Conservation (phyloP, 2,888 invertebrate genomes). For the Lithophane socia region DNA sequence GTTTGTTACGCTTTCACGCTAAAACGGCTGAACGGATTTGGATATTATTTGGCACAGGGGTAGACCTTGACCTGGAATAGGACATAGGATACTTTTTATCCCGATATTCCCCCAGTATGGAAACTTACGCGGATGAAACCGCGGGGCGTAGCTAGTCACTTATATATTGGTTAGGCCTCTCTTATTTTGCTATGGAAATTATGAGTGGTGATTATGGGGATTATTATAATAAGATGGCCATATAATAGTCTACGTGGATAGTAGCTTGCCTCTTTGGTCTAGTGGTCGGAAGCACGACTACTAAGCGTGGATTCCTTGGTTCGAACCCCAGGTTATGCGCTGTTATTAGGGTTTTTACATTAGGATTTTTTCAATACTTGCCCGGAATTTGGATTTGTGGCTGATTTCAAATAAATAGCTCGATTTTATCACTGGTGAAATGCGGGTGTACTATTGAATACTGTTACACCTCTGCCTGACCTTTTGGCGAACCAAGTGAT, state of each 20-base stretch:
- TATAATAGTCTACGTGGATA: not conserved
- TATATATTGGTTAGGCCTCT: not conserved
- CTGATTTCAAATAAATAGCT: not conserved
- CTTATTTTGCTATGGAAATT: not conserved
- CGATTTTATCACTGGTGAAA: not conserved
- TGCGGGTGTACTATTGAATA: not conserved
- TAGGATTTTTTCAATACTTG: not conserved
- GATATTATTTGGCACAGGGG: too few relatives aligned
- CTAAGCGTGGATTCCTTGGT: too few relatives aligned
- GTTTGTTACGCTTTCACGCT: too few relatives aligned
- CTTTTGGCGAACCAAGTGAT: not conserved
- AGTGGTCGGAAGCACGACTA: too few relatives aligned
- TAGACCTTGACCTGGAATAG: too few relatives aligned
- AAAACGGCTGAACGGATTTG: too few relatives aligned
- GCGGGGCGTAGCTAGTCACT: too few relatives aligned
- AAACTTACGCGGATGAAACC: too few relatives aligned
- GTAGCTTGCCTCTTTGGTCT: not conserved
- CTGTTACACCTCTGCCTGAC: not conserved
- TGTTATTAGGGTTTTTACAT: too few relatives aligned
- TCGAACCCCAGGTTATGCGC: too few relatives aligned
- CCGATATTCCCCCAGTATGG: too few relatives aligned
- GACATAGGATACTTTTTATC: too few relatives aligned
- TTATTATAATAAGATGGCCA: not conserved
- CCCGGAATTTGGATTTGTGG: not conserved
- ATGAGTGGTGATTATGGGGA: not conserved